Conservation (phyloP, 2,113 vertebrate species). For the Phalacrocorax pelagicus region DNA sequence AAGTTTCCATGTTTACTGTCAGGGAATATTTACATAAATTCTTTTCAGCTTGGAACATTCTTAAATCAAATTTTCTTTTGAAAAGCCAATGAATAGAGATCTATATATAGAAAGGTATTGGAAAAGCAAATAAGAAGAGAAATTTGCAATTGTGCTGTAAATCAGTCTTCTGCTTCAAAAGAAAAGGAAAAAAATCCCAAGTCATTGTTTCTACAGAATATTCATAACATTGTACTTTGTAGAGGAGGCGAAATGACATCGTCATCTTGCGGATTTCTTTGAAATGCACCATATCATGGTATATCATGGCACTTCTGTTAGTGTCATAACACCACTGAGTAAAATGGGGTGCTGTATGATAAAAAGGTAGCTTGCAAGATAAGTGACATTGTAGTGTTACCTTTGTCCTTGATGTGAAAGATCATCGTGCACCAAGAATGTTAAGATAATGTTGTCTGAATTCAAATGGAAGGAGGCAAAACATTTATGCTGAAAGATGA, state of each 20-base stretch:
- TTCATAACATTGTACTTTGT: background rate
- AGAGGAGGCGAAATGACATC: background rate
- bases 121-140: background rate
- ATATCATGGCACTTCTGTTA: background rate
- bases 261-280: background rate
- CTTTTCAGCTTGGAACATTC: conserved; percentile 14
- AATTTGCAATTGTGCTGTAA: background rate
- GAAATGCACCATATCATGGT: background rate
- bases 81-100: conserved; percentile 16
- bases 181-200: background rate
- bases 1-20: conserved; percentile 54
- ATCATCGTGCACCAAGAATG: background rate
- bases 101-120: conserved; percentile 2
- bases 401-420: conserved; percentile 2
- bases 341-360: background rate
- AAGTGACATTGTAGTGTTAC: background rate
- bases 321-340: background rate
- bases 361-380: background rate
- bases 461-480: conserved; percentile 21
- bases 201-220: conserved; percentile 1
- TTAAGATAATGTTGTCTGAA: conserved; percentile 8
- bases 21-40: conserved; percentile 48
- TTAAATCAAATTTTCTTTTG: conserved; percentile 43
- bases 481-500: background rate
- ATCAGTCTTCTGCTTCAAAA: background rate